Base-by-base conservation (phyloP, 2,113 vertebrate genomes). In the cattle (Bos taurus) region DNA sequence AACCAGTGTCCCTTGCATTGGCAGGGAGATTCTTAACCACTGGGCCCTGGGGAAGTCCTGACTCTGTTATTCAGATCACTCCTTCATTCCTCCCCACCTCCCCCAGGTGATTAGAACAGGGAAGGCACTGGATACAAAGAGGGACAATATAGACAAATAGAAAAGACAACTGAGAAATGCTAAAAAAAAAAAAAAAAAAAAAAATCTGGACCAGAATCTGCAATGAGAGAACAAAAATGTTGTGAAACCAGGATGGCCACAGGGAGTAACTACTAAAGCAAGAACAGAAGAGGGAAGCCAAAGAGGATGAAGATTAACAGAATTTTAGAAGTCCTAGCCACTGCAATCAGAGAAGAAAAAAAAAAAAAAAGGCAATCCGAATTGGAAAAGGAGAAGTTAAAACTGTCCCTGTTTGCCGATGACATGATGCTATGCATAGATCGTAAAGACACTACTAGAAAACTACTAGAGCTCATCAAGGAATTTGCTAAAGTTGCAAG, bases 41-140 rank as follows among this genome's bases (percentile, higher is more conserved):
- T 77, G 23, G 36, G 23, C 23, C 71, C 3, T 1, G 0, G 40
- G 71, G 23, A 77, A 40, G 23, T 77, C 23, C 40, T 21, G 23
- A 8, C 16, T n/a, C 48, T 2, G 16, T 28, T 57, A n/a, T 23
- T 33, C n/a, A 56, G 25, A 82, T 59, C 43, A 46, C 16, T 87
- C 26, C 30, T 40, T 19, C 4, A 56, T 13, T 1, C 17, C 14
- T 52, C 6, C 5, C 13, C 6, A 0, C 7, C 8, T 0, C 16
- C 67, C n/a, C 67, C n/a, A 71, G n/a, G n/a, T 54, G 40, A 59
- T 60, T 23, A 78, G 82, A 93, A 83, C 25, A 15, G 26, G n/a
- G 30, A 33, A 92, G 57, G 7, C n/a, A 78, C 16, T 13, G 10
- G 54, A 56, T 62, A 30, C 21, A 25, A 28, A 81, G 21, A 48